These are phyloP conservation scores for Drosophila santomea DNA, from an alignment of 1,140 invertebrate species.

Conservation along the genomic window DNA sequence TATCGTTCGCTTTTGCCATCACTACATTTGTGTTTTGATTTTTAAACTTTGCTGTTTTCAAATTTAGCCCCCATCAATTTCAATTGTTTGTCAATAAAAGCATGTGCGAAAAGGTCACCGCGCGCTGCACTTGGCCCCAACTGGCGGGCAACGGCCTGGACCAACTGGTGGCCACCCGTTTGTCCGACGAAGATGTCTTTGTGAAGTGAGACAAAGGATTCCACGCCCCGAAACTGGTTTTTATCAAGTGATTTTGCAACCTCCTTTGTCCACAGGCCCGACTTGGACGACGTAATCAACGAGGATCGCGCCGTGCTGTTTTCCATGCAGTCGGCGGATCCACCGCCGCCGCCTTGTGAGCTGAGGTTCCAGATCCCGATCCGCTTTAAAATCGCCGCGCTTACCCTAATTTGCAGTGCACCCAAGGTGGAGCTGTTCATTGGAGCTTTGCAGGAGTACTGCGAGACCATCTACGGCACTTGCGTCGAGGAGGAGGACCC, in stretches of 20 bases:
- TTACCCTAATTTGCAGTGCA: conserved; percentile 71
- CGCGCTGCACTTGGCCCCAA: conserved; percentile 60
- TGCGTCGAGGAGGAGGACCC: conserved; percentile 64
- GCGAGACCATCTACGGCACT: conserved; percentile 68
- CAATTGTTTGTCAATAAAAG: background rate
- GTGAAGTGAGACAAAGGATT: conserved; percentile 75
- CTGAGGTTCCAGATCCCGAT: conserved; percentile 49
- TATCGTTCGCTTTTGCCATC: conserved; percentile 19
- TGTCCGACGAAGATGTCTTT: conserved; percentile 70
- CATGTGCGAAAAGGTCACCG: conserved; percentile 58
- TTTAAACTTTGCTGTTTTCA: conserved; percentile 1
- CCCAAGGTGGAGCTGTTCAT: conserved; percentile 74
- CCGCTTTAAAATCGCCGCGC: conserved; percentile 70
- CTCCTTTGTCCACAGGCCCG: conserved; percentile 53
- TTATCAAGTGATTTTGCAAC: conserved; percentile 6
- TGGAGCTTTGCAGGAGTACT: conserved; percentile 69
- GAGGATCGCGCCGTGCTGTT: conserved; percentile 67
- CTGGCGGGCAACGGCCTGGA: conserved; percentile 53
- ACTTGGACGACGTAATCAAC: conserved; percentile 62
- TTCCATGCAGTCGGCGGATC: conserved; percentile 20
- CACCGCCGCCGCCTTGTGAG: conserved; percentile 51
- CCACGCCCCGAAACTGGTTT: conserved; percentile 60
- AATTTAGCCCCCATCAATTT: background rate
- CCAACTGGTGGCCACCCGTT: conserved; percentile 52
- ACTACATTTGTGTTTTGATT: conserved; percentile 30